Evolutionary conservation across 2,888 invertebrate genomes (phyloP), one percentile per base, ranked within the genome.

Genomic region (Tholera decimalis): DNA sequence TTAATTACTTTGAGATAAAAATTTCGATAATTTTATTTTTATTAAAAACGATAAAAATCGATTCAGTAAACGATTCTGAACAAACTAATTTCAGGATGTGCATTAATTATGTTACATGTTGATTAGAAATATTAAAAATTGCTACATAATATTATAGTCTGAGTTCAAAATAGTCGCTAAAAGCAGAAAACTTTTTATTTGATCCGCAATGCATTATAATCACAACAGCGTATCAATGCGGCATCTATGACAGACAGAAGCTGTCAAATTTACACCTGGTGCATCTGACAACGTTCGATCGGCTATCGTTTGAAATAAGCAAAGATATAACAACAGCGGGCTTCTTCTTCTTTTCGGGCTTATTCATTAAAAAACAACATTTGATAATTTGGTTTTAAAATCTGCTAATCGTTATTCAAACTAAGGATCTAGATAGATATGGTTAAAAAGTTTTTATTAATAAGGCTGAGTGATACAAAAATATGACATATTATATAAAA

Each of bases 261-360:
- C 73, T 85, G 84, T 86, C 86, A 82, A 73, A 75, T 65, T 81
- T 85, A 82, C 90, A 89, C 88, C 90, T 89, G 88, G 89, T 51
- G 63, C 73, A 88, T 84, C 49, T 83, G 83, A 88, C 74, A 84
- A 80, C 77, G 58, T 46, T 18, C 30, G 58, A 73, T 73, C 62
- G 46, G 28, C 67, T 64, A 63, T 77, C 61, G 30, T 59, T 67
- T 59, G 60, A 61, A 78, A 77, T 59, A 59, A 30, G 56, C 65
- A 68, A 63, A 54, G 55, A 61, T 67, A 67, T 30, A 47, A 22
- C 39, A 60, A 74, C 33, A 60, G 56, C 39, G 22, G n/a, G n/a
- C n/a, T n/a, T n/a, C n/a, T n/a, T n/a, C n/a, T n/a, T n/a, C n/a
- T n/a, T n/a, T n/a, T n/a, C n/a, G n/a, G n/a, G n/a, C n/a, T n/a